Evolutionary conservation across 2,888 invertebrate genomes (phyloP), one percentile per base, ranked within the genome.

Genomic region (Pristionchus japonicus): DNA sequence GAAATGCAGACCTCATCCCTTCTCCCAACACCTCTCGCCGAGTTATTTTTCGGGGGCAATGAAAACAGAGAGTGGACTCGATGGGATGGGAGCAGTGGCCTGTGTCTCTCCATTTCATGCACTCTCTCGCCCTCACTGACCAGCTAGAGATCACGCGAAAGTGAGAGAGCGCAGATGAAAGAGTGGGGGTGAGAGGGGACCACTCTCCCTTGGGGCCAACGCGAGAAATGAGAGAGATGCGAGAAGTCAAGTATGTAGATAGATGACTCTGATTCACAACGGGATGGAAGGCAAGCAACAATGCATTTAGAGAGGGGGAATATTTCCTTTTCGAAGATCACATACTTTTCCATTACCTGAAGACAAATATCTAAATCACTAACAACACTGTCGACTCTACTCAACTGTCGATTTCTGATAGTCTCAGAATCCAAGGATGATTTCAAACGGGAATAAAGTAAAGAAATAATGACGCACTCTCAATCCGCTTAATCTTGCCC

Each of bases 401-500:
- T n/a, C n/a, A n/a, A n/a, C n/a, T n/a, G n/a, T n/a, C n/a, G n/a
- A n/a, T n/a, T n/a, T n/a, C n/a, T n/a, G n/a, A n/a, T n/a, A n/a
- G n/a, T n/a, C n/a, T n/a, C n/a, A n/a, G n/a, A n/a, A n/a, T n/a
- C n/a, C n/a, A n/a, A n/a, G n/a, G n/a, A n/a, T 31, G 27, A 31
- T 67, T 3, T 11, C 15, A 31, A 34, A 11, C 61, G 20, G 57
- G 57, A 0, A 0, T 27, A 23, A 1, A 49, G 31, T 23, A 31
- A 77, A n/a, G 49, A 31, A 37, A n/a, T n/a, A n/a, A n/a, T 20
- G 52, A 89, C 94, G 93, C 90, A 95, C 95, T 98, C 95, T 99
- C 99, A 88, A 99, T 98, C 95, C 97, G 97, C 95, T 98, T 99
- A 93, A 99, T 98, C 89, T 98, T 96, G 90, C 97, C 96, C 95